Conservation (phyloP, 2,888 invertebrate genomes). For the Micoletzkya japonica region DNA sequence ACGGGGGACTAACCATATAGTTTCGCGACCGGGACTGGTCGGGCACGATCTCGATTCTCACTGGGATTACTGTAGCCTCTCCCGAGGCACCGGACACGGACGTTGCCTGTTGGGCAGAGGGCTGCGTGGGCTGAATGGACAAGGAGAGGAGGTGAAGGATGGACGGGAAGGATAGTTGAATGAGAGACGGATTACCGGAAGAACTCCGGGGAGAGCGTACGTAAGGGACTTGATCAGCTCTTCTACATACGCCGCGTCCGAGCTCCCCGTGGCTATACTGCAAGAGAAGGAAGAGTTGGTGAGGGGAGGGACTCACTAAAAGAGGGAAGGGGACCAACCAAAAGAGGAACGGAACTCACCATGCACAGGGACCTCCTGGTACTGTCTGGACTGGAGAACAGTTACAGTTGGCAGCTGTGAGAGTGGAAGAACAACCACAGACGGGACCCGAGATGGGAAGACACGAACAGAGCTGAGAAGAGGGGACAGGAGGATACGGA, state of each 20-base stretch:
- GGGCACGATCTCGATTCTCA: neutral
- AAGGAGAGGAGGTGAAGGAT: neutral
- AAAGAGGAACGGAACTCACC: neutral
- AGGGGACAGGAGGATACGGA: neutral
- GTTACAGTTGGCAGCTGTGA: constrained; percentile 21
- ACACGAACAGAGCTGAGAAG: constrained; percentile 26
- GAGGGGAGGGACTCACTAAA: neutral
- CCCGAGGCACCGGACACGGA: constrained; percentile 17
- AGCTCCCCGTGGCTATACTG: constrained; percentile 26
- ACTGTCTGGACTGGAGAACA: constrained; percentile 25
- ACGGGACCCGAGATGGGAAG: constrained; percentile 27
- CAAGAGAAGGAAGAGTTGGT: neutral
- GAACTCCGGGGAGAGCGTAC: neutral
- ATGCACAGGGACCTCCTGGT: constrained; percentile 27
- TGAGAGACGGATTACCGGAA: neutral
- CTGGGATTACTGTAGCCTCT: neutral
- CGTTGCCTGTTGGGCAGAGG: constrained; percentile 16
- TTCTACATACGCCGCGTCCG: constrained; percentile 26
- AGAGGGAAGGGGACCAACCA: neutral
- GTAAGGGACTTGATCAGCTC: constrained; percentile 24
- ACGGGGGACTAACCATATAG: neutral
- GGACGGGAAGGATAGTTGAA: neutral
- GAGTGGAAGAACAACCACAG: constrained; percentile 26
- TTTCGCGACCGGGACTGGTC: neutral
- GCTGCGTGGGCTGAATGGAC: constrained; percentile 18